These are phyloP conservation scores for Chaunax sp. DNA, from an alignment of 2,797 vertebrate species.

Conservation along the genomic window DNA sequence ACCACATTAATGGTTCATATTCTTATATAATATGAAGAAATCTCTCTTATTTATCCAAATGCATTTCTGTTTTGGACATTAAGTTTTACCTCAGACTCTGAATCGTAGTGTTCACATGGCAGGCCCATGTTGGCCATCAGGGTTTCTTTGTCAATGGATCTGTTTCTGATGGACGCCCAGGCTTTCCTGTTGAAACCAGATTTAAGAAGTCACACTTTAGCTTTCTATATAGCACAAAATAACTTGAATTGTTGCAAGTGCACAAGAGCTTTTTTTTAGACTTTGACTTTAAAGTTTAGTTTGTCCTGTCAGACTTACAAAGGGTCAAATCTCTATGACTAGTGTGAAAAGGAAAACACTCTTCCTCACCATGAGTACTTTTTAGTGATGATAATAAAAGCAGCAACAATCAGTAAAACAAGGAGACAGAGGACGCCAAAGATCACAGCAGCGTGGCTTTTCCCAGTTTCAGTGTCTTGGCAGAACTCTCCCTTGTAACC, in stretches of 20 bases:
- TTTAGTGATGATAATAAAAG: slow-evolving; percentile 72
- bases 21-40: too few relatives aligned
- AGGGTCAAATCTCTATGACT: too few relatives aligned
- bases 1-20: too few relatives aligned
- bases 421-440: slow-evolving; percentile 76
- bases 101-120: slow-evolving; percentile 47
- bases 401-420: slow-evolving; percentile 60
- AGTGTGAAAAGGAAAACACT: neutral
- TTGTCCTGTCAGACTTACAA: too few relatives aligned
- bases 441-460: slow-evolving; percentile 54
- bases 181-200: slow-evolving; percentile 49
- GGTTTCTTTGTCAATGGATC: slow-evolving; percentile 68
- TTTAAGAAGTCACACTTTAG: neutral
- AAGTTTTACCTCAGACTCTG: slow-evolving; percentile 64
- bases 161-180: slow-evolving; percentile 36
- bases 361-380: slow-evolving; percentile 55
- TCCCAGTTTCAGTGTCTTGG: slow-evolving; percentile 67
- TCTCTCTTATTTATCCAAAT: too few relatives aligned
- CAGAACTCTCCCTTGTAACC: slow-evolving; percentile 87
- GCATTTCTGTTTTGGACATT: too few relatives aligned
- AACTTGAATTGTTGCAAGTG: too few relatives aligned
- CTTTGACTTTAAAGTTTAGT: too few relatives aligned
- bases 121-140: slow-evolving; percentile 73
- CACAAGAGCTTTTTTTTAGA: neutral
- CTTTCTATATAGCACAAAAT: neutral